A percentile compares a stretch with the other conserved stretches of the same genome.
phyloP scores from a whole-genome alignment of 1,140 invertebrate species.

The Ectropis grisescens region DNA sequence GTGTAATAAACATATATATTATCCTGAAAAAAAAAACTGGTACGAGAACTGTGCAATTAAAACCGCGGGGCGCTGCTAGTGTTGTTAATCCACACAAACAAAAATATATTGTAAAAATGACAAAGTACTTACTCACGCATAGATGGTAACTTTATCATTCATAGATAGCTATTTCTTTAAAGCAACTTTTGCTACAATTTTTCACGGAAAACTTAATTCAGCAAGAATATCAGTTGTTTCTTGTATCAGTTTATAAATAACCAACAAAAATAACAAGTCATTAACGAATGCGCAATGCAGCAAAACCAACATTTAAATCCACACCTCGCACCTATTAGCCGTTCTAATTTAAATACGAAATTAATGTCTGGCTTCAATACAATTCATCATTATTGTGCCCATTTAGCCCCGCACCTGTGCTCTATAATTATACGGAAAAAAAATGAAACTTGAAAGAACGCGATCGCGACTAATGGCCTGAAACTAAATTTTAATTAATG shows the following conservation, averaged over 20 bases:
- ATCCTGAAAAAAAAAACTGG: too few relatives aligned
- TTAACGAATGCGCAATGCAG: slow-evolving; percentile 41
- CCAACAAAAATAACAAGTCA: slow-evolving; percentile 20
- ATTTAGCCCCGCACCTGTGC: slow-evolving; percentile 56
- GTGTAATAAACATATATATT: too few relatives aligned
- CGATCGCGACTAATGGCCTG: slow-evolving; percentile 64
- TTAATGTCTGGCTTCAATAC: slow-evolving; percentile 50
- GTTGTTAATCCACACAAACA: too few relatives aligned
- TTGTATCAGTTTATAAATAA: slow-evolving; percentile 8
- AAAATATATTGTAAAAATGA: too few relatives aligned
- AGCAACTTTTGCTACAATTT: too few relatives aligned
- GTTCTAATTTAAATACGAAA: slow-evolving; percentile 61
- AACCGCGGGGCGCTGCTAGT: too few relatives aligned
- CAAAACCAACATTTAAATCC: slow-evolving; percentile 34
- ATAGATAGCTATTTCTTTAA: too few relatives aligned
- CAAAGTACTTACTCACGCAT: too few relatives aligned
- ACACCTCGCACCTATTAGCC: slow-evolving; percentile 51
- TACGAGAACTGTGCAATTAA: too few relatives aligned
- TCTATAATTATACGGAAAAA: slow-evolving; percentile 61
- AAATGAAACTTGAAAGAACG: slow-evolving; percentile 63
- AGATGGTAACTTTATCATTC: too few relatives aligned
- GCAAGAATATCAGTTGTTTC: too few relatives aligned
- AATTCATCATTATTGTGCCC: slow-evolving; percentile 62
- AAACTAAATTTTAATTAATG: slow-evolving; percentile 71
- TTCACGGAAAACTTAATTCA: too few relatives aligned